These are phyloP conservation scores for Caenorhabditis zanzibari DNA, from an alignment of 2,888 invertebrate genomes.

Conservation along the genomic window DNA sequence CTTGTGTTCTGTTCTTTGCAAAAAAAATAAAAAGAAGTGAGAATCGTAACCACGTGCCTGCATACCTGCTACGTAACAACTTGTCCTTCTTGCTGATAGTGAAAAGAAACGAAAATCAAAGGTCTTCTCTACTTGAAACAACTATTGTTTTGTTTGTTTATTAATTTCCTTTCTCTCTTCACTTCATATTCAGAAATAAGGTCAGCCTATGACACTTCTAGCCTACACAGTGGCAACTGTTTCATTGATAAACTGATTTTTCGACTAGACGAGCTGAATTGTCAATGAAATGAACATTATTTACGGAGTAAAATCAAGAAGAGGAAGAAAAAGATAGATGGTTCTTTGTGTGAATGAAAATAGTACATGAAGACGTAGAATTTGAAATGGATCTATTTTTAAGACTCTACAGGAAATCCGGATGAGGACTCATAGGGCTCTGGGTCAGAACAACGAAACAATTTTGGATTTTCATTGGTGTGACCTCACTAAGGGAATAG, in stretches of 20 bases:
- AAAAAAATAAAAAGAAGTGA: constrained; percentile 16
- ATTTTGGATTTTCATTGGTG: not conserved
- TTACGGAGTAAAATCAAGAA: not conserved
- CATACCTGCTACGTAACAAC: constrained; percentile 20
- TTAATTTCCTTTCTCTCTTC: constrained; percentile 7
- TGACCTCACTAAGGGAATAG: constrained; percentile 23
- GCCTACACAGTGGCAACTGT: not conserved
- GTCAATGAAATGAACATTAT: constrained; percentile 46
- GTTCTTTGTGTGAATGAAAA: constrained; percentile 39
- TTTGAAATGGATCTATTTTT: constrained; percentile 19
- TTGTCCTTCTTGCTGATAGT: constrained; percentile 28
- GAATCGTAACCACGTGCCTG: constrained; percentile 37
- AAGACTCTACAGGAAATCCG: constrained; percentile 33
- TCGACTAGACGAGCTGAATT: constrained; percentile 31
- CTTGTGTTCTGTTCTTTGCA: constrained; percentile 24
- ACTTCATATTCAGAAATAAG: no score
- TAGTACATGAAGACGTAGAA: constrained; percentile 35
- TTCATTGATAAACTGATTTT: constrained; percentile 13
- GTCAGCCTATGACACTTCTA: not conserved
- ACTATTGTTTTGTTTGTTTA: constrained; percentile 13
- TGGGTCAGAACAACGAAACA: not conserved
- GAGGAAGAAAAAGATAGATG: constrained; percentile 4
- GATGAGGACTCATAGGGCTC: constrained; percentile 19
- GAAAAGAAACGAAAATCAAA: constrained; percentile 45
- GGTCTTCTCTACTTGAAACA: constrained; percentile 21